Base-by-base conservation (phyloP, 2,888 invertebrate genomes). In the Drosophila formosana region DNA sequence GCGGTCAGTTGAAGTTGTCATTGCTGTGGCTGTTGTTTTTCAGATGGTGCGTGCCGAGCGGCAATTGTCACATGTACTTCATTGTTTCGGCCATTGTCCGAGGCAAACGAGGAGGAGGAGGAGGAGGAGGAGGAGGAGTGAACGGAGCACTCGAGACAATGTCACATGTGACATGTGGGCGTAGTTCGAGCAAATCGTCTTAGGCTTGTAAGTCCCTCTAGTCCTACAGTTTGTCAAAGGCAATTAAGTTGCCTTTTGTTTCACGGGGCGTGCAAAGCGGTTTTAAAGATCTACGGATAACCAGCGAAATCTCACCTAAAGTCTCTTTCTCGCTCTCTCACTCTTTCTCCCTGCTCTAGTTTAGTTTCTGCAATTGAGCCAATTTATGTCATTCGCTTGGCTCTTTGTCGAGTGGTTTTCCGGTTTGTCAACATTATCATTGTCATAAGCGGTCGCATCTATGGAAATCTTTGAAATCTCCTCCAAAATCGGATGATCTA, bases 51-150 rank as follows among this genome's bases (percentile, higher is more conserved):
- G 77, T 78, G 79, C 79, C 79, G 71, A 65, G 66, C 64, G 76
- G 78, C 85, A 87, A 87, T 83, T 88, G 83, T 82, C 83, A 78
- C 81, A 75, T 81, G 58, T 52, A 18, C 18, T 18, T 18, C 18
- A 18, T 47, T 49, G 66, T 53, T 47, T 28, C 32, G 65, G 18
- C 43, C 69, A 67, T 80, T 80, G 81, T 80, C 47, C 65, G 46
- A 41, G 55, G 80, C 64, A 69, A 80, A 49, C 47, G 50, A 11
- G 37, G 34, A 23, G 46, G 52, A 25, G 13, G 9, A 32, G 30
- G 30, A 2, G 30, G 8, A 32, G 32, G 32, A 3, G 30, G 8
- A 7, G 0, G 30, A 0, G 32, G 9, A 32, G 32, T 3, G 32
- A 32, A 8, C 32, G 32, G 8, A 32, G 37, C 53, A 67, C 39